Base-by-base conservation (phyloP, 1,140 invertebrate species). In the Coenobita brevimanus region DNA sequence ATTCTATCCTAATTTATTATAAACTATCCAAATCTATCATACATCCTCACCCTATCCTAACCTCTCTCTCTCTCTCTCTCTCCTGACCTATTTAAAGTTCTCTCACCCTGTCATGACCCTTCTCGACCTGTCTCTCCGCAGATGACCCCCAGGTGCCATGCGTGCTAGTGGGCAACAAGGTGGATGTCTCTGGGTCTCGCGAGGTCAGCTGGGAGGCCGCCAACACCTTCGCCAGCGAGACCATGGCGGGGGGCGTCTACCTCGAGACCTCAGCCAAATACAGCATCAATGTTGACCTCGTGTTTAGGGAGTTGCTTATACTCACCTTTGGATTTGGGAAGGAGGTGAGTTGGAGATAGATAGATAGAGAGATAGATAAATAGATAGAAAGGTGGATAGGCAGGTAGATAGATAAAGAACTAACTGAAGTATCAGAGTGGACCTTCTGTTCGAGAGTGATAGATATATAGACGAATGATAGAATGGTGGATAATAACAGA, bases 241-340 rank as follows among this genome's bases (percentile, higher is more conserved):
- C 46, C 24, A 90, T 91, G 86, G 57, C 50, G 8, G 71, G 88
- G 43, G 90, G 89, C 17, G 85, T 80, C 17, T 92, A 92, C 76
- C 60, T 92, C 0, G 91, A 92, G 76, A 92, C 91, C 3, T 91
- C 91, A 10, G 91, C 91, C 82, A 92, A 92, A 82, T 91, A 80
- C 46, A 92, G 92, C 83, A 36, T 90, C 2, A 92, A 92, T 73
- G 91, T 92, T 10, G 78, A 73, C 13, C 69, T 89, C 8, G 89
- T 92, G 24, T 92, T 92, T 75, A 73, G 82, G 13, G 91, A 92
- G 76, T 89, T 92, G 1, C 62, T 92, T 1, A 82, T 90, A 6
- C 57, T 82, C 13, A 82, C 89, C 0, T 89, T 89, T 36, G 89
- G 89, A 3, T 38, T 81, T 24, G 73, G 75, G 54, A 86, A 89